These are phyloP conservation scores for Rhabdophis nuchalis DNA, from an alignment of 2,797 vertebrate genomes.

Conservation along the genomic window DNA sequence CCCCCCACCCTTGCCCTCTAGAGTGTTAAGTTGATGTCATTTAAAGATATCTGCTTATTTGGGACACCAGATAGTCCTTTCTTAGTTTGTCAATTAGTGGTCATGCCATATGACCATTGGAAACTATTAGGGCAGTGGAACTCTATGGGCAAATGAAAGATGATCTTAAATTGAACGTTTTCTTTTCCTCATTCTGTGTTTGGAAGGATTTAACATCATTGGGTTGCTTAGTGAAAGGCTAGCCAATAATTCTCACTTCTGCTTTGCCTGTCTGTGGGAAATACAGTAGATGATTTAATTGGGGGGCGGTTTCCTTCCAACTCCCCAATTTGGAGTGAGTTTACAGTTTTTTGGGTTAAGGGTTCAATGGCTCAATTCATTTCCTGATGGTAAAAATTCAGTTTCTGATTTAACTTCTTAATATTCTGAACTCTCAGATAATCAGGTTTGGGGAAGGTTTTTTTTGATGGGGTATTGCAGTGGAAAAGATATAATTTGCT, in stretches of 20 bases:
- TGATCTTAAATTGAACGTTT: background rate
- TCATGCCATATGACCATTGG: background rate
- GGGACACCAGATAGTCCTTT: background rate
- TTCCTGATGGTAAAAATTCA: background rate
- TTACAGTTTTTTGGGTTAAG: background rate
- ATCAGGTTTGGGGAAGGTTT: background rate
- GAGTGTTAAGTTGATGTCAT: background rate
- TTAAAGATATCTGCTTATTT: background rate
- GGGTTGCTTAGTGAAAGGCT: background rate
- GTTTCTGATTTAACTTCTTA: background rate
- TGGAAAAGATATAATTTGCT: background rate
- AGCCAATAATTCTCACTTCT: background rate
- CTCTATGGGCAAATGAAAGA: background rate
- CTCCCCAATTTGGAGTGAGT: background rate
- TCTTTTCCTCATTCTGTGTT: background rate
- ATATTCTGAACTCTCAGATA: background rate
- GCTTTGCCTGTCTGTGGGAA: background rate
- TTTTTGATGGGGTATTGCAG: background rate
- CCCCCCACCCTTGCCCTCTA: background rate
- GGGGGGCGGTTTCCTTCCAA: background rate
- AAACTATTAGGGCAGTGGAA: background rate
- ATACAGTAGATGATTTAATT: background rate
- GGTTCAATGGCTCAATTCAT: background rate
- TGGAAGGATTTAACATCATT: background rate
- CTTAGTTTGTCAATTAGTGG: background rate